These are phyloP conservation scores for Sebastes flavidus DNA, from an alignment of 2,797 vertebrate species.

Conservation along the genomic window DNA sequence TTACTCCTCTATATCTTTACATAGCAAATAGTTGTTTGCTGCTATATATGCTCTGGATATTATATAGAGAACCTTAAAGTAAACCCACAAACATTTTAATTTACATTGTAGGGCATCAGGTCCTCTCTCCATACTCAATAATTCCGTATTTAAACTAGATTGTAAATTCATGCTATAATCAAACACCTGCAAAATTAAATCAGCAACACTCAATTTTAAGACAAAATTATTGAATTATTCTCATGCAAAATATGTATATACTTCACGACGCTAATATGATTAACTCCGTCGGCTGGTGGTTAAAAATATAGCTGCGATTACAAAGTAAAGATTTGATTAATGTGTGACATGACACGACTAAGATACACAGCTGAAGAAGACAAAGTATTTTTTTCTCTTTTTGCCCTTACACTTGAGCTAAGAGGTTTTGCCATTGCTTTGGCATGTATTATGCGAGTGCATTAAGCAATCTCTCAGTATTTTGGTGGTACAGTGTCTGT, in stretches of 20 bases:
- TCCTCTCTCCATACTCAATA: background rate
- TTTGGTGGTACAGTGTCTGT: constrained; percentile 21
- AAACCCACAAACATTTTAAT: background rate
- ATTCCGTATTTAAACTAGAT: background rate
- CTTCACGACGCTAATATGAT: background rate
- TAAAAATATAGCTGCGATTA: background rate
- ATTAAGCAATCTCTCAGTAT: constrained; percentile 32
- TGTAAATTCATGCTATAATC: background rate
- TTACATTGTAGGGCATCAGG: background rate
- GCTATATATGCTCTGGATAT: no score
- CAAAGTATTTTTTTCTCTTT: background rate
- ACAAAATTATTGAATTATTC: background rate
- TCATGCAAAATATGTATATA: background rate
- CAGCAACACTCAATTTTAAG: background rate
- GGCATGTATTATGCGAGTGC: background rate
- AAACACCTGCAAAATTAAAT: background rate
- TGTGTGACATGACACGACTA: background rate
- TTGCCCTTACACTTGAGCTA: background rate
- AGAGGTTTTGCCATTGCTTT: background rate
- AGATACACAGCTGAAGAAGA: background rate
- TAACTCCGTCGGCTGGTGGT: background rate
- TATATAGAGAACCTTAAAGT: no score
- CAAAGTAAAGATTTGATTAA: constrained; percentile 10
- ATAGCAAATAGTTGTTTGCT: no score
- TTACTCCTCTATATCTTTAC: no score